Evolutionary conservation across 2,797 vertebrate genomes (phyloP), one percentile per base, ranked within the genome.

Genomic region (Sebastes jordani): DNA sequence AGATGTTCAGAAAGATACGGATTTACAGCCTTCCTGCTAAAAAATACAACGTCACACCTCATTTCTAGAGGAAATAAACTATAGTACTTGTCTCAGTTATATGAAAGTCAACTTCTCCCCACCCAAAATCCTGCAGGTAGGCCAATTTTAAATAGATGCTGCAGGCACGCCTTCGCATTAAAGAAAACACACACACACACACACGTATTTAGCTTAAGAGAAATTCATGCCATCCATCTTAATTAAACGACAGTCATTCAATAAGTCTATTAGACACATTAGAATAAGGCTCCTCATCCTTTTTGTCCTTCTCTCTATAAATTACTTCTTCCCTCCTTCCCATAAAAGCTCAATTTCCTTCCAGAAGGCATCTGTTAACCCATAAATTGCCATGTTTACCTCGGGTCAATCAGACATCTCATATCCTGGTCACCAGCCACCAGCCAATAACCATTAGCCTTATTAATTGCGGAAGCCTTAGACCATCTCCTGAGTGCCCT

Each of bases 371-470:
- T 76, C 61, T 79, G 82, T 93, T 92, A 93, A 93, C 89, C 84
- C 72, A 80, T 86, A 75, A 86, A 88, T 70, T 62, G 63, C 38
- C 79, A 78, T 81, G 85, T 90, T 91, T 91, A 92, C 84, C 76
- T 79, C 14, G 10, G 82, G 81, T 87, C 88, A 91, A 80, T 78
- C 78, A 78, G 42, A 84, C 77, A 77, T 72, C 52, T 83, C 74
- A 81, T 83, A 87, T 82, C 62, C 74, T 84, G 59, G 64, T 91
- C 85, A 88, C 80, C 25, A 74, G 76, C 82, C 81, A 89, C 74
- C 60, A 83, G 81, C 91, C 92, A 92, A 89, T 88, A 93, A 88
- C 86, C 84, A 94, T 93, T 92, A 88, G 78, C 68, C 71, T 89
- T 93, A 92, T 90, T 92, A 94, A 93, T 92, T 89, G 82, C 38